Evolutionary conservation across 2,113 vertebrate species (phyloP).

Genomic region (Rostratula benghalensis): DNA sequence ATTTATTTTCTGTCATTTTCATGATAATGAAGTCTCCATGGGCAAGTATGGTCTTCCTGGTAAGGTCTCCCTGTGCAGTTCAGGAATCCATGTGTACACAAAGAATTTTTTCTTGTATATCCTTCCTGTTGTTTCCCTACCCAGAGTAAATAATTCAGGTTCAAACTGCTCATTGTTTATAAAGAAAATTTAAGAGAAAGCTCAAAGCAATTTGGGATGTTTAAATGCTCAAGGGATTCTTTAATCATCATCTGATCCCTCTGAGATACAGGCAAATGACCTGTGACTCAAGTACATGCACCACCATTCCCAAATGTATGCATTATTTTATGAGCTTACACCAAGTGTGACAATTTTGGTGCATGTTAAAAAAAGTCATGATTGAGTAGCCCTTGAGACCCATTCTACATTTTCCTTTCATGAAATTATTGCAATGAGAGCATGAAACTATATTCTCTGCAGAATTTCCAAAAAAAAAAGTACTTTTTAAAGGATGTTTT

Average conservation of each 20-base stretch:
- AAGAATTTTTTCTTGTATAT: neutral
- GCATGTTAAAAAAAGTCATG: conserved; percentile 8
- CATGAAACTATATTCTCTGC: neutral
- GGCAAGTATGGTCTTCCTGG: rapidly evolving
- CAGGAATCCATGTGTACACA: neutral
- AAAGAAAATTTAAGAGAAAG: neutral
- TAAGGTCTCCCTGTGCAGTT: neutral
- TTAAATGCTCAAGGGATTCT: conserved; percentile 10
- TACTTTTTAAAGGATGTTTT: conserved; percentile 17
- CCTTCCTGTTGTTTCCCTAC: neutral
- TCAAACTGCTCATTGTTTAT: neutral
- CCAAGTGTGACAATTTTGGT: conserved; percentile 44
- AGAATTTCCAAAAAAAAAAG: neutral
- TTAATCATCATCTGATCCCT: neutral
- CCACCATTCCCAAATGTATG: neutral
- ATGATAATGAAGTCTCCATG: neutral
- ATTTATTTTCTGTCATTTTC: neutral
- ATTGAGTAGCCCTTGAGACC: conserved; percentile 43
- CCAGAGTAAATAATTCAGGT: conserved; percentile 23
- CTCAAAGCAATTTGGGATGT: neutral
- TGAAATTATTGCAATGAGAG: conserved; percentile 44
- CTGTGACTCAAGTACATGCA: conserved; percentile 22
- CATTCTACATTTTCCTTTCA: conserved; percentile 53
- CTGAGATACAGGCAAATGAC: conserved; percentile 30
- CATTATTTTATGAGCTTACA: conserved; percentile 41